These are phyloP conservation scores for Agapostemon virescens DNA, from an alignment of 2,888 invertebrate species.

Conservation along the genomic window DNA sequence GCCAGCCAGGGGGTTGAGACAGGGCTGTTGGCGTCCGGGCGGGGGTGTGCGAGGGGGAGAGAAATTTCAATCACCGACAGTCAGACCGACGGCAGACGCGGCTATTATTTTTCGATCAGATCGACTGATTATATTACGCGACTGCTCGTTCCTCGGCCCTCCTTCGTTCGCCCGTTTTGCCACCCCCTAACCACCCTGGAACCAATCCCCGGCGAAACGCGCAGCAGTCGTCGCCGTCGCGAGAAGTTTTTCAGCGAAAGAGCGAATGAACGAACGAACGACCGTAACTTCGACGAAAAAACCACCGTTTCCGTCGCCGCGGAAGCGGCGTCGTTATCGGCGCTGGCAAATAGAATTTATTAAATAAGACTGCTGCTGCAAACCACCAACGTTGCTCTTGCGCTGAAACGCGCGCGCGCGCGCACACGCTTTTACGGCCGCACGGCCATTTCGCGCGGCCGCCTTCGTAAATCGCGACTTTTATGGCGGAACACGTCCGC, in stretches of 20 bases:
- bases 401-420: background rate
- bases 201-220: constrained; percentile 6
- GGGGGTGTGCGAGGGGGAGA: constrained; percentile 49
- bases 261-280: background rate
- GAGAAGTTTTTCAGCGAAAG: constrained; percentile 49
- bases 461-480: constrained; percentile 47
- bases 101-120: constrained; percentile 80
- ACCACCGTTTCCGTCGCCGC: constrained; percentile 37
- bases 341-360: constrained; percentile 55
- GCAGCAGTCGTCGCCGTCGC: background rate
- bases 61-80: constrained; percentile 74
- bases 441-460: constrained; percentile 32
- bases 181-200: constrained; percentile 12
- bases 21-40: background rate
- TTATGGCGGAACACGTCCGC: constrained; percentile 33
- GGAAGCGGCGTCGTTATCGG: constrained; percentile 54
- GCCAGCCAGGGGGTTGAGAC: background rate
- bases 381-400: background rate
- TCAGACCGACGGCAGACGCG: constrained; percentile 69
- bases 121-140: constrained; percentile 79
- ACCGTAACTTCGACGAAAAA: constrained; percentile 31
- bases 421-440: constrained; percentile 39
- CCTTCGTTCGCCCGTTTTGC: constrained; percentile 9
- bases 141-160: constrained; percentile 60
- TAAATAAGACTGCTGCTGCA: constrained; percentile 43